These are phyloP conservation scores for Gallirallus australis DNA, from an alignment of 2,797 vertebrate genomes.

Conservation along the genomic window DNA sequence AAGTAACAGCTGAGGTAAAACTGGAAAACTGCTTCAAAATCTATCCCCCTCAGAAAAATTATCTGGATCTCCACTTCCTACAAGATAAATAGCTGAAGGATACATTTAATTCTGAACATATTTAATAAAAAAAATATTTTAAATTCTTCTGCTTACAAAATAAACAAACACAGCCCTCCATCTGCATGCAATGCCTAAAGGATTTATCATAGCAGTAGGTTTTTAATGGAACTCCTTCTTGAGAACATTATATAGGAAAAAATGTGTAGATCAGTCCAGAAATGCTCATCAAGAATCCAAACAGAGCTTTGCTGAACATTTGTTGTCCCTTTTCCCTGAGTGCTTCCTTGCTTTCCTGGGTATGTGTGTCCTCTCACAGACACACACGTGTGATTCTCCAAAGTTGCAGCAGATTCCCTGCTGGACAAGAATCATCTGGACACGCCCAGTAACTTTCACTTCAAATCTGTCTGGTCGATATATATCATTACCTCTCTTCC, in stretches of 20 bases:
- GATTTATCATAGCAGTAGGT: neutral
- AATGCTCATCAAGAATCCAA: neutral
- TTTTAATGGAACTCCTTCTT: neutral
- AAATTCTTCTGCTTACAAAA: neutral
- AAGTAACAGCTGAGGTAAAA: neutral
- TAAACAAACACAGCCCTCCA: neutral
- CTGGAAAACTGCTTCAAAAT: neutral
- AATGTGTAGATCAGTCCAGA: neutral
- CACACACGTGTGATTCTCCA: fast-evolving
- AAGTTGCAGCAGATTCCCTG: neutral
- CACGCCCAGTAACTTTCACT: neutral
- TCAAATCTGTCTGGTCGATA: neutral
- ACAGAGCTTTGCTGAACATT: neutral
- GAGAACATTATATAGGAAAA: slow-evolving; percentile 9
- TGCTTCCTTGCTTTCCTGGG: neutral
- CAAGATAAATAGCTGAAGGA: neutral
- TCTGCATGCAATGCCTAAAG: neutral
- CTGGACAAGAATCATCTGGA: neutral
- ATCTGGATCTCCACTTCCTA: neutral
- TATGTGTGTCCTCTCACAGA: neutral
- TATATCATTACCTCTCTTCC: neutral
- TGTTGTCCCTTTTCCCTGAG: fast-evolving
- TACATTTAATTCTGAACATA: slow-evolving; percentile 36
- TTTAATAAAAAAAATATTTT: neutral
- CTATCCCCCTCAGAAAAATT: neutral